Evolutionary conservation across 2,888 invertebrate species (phyloP).

Genomic region (Dynastes tityus): DNA sequence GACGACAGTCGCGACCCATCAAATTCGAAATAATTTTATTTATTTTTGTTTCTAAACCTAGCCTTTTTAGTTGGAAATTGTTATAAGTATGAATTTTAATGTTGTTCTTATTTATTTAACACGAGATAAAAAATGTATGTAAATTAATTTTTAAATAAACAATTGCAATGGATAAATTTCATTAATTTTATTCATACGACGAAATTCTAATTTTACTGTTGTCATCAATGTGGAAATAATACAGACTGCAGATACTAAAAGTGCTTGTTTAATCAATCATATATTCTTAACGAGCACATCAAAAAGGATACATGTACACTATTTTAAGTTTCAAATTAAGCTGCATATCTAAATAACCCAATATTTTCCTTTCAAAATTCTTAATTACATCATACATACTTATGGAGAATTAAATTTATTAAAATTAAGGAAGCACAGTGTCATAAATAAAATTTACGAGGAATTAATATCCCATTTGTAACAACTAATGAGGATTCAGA

Average conservation of each 20-base stretch:
- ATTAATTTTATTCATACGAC: slow-evolving; percentile 21
- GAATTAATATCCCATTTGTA: no score
- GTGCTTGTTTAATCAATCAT: slow-evolving; percentile 30
- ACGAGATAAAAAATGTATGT: slow-evolving; percentile 36
- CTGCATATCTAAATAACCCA: neutral
- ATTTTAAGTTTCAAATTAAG: slow-evolving; percentile 13
- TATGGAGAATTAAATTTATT: no score
- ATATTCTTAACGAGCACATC: neutral
- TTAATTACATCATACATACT: no score
- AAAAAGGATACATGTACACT: slow-evolving; percentile 36
- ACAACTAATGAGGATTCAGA: no score
- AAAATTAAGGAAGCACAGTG: no score
- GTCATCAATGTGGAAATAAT: slow-evolving; percentile 9
- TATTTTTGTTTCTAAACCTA: slow-evolving; percentile 39
- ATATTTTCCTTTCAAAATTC: neutral
- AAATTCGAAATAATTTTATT: slow-evolving; percentile 30
- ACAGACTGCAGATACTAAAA: slow-evolving; percentile 49
- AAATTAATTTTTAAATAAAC: slow-evolving; percentile 44
- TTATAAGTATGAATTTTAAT: slow-evolving; percentile 44
- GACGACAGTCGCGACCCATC: neutral
- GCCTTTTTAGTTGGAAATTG: slow-evolving; percentile 34
- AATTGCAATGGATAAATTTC: slow-evolving; percentile 27
- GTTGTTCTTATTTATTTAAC: slow-evolving; percentile 45
- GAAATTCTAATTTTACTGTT: slow-evolving; percentile 29
- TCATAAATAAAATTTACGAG: no score